Base-by-base conservation (phyloP, 2,888 invertebrate species). In the Stictocephala bisonia region DNA sequence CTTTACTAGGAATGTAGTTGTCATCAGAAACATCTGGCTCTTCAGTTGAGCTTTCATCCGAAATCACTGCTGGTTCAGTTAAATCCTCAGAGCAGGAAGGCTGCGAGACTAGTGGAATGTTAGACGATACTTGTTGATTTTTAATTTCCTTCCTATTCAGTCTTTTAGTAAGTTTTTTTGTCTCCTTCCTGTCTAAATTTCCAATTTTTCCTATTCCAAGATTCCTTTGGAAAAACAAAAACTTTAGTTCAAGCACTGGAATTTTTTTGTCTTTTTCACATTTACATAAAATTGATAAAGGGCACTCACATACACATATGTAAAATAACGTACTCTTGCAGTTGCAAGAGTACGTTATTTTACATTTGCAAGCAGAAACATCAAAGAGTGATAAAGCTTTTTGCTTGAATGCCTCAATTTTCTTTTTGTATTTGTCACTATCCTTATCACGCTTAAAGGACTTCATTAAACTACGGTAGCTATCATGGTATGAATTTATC, bases 401-500 rank as follows among this genome's bases (percentile, higher is more conserved):
- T 13, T 26, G 22, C 18, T 66, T 66, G 48, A 66, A 66, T n/a
- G 41, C 48, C 3, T 41, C 26, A 22, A 66, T 24, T 26, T 66
- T 44, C 27, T 26, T 1, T 66, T 48, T 66, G 27, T 2, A 66
- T 1, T 7, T n/a, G 4, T 66, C 66, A 44, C 66, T 72, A 2
- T 72, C 20, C n/a, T 66, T 51, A 40, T 72, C 66, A 20, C 53
- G 24, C 26, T 15, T 53, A 66, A 26, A 66, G 13, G 72, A 67
- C 22, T 66, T 72, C 26, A 18, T 66, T 26, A 72, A 11, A 18
- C 40, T 35, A 18, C 26, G 31, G 40, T 72, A 72, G 7, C 26
- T 51, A 66, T 66, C 72, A 64, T 66, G 51, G 31, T 31, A 66
- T 53, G 44, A 27, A 20, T 66, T 64, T 29, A 72, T 53, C 4